Percentiles rank a stretch among this genome's conserved stretches.
Conservation (phyloP, 1,140 invertebrate genomes). For the Magallana angulata region DNA sequence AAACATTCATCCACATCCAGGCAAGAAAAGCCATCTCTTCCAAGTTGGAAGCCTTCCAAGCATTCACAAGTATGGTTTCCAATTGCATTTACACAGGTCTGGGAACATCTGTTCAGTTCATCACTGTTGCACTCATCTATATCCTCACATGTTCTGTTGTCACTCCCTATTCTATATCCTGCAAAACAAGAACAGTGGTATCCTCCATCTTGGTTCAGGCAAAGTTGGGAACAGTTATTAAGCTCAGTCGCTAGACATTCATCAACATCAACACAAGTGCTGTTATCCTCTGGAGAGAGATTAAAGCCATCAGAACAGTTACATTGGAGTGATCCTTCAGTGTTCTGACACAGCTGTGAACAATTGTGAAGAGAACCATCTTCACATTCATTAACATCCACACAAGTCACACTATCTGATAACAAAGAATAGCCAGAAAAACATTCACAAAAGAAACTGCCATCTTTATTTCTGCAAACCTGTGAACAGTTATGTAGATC, state of each 20-base stretch:
- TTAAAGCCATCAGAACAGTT: neutral
- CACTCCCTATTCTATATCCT: neutral
- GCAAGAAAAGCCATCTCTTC: neutral
- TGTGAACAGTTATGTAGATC: constrained; percentile 16
- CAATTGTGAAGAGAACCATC: neutral
- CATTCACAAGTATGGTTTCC: neutral
- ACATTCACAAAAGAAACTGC: constrained; percentile 24
- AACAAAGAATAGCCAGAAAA: neutral
- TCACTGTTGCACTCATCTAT: neutral
- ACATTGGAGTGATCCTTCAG: neutral
- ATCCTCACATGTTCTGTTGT: neutral
- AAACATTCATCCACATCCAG: constrained; percentile 15
- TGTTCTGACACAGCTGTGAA: neutral
- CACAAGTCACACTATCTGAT: neutral
- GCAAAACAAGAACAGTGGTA: neutral
- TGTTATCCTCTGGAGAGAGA: neutral
- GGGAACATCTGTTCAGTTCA: neutral
- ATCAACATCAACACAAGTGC: constrained; percentile 22
- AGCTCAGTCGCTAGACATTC: neutral
- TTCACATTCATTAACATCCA: constrained; percentile 25
- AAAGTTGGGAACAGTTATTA: constrained; percentile 11
- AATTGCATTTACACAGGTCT: constrained; percentile 6
- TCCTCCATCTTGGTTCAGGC: neutral
- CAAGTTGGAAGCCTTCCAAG: neutral
- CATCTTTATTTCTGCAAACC: constrained; percentile 13